These are phyloP conservation scores for Lutraria rhynchaena DNA, from an alignment of 1,140 invertebrate species.

Conservation along the genomic window DNA sequence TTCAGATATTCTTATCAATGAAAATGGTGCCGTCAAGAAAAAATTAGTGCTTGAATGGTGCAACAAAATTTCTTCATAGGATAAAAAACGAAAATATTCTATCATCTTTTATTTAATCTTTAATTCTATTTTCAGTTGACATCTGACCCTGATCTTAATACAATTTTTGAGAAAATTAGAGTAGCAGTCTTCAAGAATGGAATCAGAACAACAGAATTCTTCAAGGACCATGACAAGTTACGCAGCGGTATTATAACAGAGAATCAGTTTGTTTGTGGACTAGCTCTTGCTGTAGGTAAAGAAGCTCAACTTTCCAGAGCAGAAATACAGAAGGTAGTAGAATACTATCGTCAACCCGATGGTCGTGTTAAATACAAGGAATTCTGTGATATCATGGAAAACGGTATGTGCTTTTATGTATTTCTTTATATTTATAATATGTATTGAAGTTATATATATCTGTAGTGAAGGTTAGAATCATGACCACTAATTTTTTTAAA, in stretches of 20 bases:
- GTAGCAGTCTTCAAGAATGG: conserved; percentile 81
- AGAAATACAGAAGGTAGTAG: conserved; percentile 80
- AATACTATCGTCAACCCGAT: conserved; percentile 79
- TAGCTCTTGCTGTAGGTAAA: conserved; percentile 79
- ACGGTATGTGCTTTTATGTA: conserved; percentile 77
- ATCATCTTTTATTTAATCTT: too few species aligned
- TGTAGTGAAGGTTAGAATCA: too few species aligned
- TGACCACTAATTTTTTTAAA: too few species aligned
- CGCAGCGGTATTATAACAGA: conserved; percentile 81
- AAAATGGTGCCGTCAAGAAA: too few species aligned
- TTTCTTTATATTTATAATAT: too few species aligned
- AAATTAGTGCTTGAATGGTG: too few species aligned
- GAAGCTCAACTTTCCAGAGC: conserved; percentile 78
- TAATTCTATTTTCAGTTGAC: conserved; percentile 63
- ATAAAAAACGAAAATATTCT: too few species aligned
- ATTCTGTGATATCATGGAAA: conserved; percentile 82
- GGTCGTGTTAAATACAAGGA: conserved; percentile 80
- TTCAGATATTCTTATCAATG: too few species aligned
- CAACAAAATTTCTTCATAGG: too few species aligned
- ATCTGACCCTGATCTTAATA: conserved; percentile 77
- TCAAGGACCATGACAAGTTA: conserved; percentile 81
- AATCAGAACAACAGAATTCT: conserved; percentile 81
- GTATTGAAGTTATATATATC: too few species aligned
- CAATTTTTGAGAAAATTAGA: conserved; percentile 81
- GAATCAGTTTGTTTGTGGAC: conserved; percentile 81